Percentiles rank a stretch among this genome's conserved stretches.
Evolutionary conservation across 37 sponge, comb jelly and placozoan genomes (phyloP).

Genomic region (Aplysina aerophoba): DNA sequence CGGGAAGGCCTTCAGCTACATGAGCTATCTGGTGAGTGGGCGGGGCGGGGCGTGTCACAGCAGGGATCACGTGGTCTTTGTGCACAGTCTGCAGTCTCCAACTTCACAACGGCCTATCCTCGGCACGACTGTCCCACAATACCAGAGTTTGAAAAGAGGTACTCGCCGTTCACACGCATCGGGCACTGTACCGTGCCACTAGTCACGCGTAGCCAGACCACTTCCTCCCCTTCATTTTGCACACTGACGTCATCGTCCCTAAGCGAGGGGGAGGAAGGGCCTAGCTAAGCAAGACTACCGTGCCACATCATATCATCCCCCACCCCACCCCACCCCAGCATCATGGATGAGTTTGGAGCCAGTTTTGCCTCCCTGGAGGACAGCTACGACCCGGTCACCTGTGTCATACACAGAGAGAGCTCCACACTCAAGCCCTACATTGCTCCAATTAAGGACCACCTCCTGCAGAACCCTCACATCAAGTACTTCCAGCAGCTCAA

Average conservation of each 20-base stretch:
- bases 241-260: too few species aligned
- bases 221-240: too few species aligned
- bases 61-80: background rate
- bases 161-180: too few species aligned
- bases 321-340: background rate
- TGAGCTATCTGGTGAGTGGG: constrained; percentile 60
- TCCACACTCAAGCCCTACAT: constrained; percentile 39
- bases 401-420: constrained; percentile 53
- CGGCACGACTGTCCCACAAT: constrained; percentile 50
- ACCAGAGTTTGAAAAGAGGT: constrained; percentile 50
- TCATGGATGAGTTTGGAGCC: constrained; percentile 63
- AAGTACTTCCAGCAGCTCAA: constrained; percentile 64
- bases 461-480: constrained; percentile 72
- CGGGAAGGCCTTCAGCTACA: constrained; percentile 82
- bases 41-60: background rate
- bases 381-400: constrained; percentile 49
- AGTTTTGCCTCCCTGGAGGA: constrained; percentile 20
- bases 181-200: too few species aligned
- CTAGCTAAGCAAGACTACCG: too few species aligned
- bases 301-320: too few species aligned
- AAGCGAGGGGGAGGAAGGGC: too few species aligned
- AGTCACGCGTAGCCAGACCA: too few species aligned
- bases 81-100: background rate
- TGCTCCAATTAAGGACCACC: constrained; percentile 32
- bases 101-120: constrained; percentile 41